A percentile compares a stretch with the other conserved stretches of the same genome.
Conservation (phyloP, 2,113 vertebrate genomes). For the Bubo scandiacus region DNA sequence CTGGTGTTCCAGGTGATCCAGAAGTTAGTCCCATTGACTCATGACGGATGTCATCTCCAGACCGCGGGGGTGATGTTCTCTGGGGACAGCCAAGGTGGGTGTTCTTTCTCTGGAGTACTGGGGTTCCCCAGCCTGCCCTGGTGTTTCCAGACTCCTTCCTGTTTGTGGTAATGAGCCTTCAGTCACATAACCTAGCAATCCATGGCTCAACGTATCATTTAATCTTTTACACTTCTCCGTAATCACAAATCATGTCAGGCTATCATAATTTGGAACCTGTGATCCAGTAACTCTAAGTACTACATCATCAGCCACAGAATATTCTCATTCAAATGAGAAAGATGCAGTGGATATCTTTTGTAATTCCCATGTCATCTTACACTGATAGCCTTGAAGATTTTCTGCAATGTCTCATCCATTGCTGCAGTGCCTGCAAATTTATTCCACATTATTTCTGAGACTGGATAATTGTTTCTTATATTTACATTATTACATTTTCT, state of each 20-base stretch:
- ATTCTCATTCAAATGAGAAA: conserved; percentile 24
- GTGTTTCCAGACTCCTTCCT: neutral
- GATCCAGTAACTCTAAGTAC: neutral
- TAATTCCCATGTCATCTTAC: conserved; percentile 1
- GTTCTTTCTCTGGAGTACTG: neutral
- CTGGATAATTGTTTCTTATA: conserved; percentile 45
- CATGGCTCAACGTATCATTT: neutral
- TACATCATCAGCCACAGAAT: conserved; percentile 5
- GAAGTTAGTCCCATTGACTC: neutral
- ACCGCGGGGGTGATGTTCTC: neutral
- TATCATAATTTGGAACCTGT: neutral
- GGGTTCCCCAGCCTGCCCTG: neutral
- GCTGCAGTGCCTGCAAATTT: conserved; percentile 19
- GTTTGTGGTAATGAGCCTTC: neutral
- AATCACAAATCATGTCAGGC: neutral
- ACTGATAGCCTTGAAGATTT: conserved; percentile 20
- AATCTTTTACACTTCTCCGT: neutral
- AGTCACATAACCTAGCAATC: neutral
- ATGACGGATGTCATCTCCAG: neutral
- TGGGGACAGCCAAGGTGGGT: neutral
- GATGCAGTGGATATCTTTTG: conserved; percentile 8
- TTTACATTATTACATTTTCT: conserved; percentile 43
- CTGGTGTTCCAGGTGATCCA: neutral
- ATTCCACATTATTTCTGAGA: conserved; percentile 14
- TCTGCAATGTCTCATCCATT: conserved; percentile 3